A percentile compares a stretch with the other conserved stretches of the same genome.
Conservation (phyloP, 2,888 invertebrate species). For the Pycnomerus fuliginosus region DNA sequence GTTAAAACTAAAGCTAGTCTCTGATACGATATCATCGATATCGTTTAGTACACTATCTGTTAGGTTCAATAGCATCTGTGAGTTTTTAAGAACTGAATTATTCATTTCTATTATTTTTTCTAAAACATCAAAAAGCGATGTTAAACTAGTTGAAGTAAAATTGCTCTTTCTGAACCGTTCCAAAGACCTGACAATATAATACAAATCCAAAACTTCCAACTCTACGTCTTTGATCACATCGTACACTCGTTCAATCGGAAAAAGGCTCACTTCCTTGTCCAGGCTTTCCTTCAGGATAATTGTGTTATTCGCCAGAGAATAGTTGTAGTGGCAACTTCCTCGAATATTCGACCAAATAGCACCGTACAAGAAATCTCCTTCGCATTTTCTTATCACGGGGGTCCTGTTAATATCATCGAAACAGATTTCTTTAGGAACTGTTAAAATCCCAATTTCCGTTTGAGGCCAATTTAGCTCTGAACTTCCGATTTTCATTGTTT, state of each 20-base stretch:
- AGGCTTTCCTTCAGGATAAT: too few relatives aligned
- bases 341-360: slow-evolving; percentile 56
- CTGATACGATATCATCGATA: slow-evolving; percentile 58
- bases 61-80: slow-evolving; percentile 60
- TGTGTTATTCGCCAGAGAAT: too few relatives aligned
- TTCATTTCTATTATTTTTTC: slow-evolving; percentile 51
- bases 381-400: slow-evolving; percentile 60
- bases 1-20: slow-evolving; percentile 29
- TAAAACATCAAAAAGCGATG: slow-evolving; percentile 56
- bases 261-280: too few relatives aligned
- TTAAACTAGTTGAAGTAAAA: too few relatives aligned
- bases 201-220: slow-evolving; percentile 41
- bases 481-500: slow-evolving; percentile 19
- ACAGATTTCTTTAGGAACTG: slow-evolving; percentile 54
- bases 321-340: slow-evolving; percentile 35
- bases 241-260: background rate
- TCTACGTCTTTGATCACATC: slow-evolving; percentile 28
- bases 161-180: too few relatives aligned
- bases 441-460: slow-evolving; percentile 53
- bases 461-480: slow-evolving; percentile 51
- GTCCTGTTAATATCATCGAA: slow-evolving; percentile 57
- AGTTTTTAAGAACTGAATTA: slow-evolving; percentile 39
- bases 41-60: slow-evolving; percentile 64
- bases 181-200: slow-evolving; percentile 39
- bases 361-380: slow-evolving; percentile 60